Conservation (phyloP, 64 coral and sea anemone genomes). For the Montipora foliosa region DNA sequence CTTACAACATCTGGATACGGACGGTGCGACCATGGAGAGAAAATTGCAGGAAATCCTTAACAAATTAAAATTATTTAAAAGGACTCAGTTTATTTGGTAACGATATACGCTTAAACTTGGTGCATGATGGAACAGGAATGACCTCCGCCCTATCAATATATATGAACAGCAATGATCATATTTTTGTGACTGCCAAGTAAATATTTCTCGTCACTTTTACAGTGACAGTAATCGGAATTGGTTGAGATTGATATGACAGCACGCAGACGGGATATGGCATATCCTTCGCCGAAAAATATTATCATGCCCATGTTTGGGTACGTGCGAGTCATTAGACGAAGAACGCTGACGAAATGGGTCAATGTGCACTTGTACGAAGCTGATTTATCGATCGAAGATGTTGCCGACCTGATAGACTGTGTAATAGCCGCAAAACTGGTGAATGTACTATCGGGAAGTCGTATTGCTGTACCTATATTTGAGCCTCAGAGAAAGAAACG, state of each 20-base stretch:
- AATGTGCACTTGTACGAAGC: slow-evolving; percentile 58
- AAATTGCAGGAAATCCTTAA: neutral
- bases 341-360: slow-evolving; percentile 93
- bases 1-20: neutral
- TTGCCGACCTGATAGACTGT: slow-evolving; percentile 64
- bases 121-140: slow-evolving; percentile 1
- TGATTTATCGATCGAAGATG: slow-evolving; percentile 63
- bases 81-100: neutral
- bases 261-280: neutral
- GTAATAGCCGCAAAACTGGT: slow-evolving; percentile 55
- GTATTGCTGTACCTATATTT: slow-evolving; percentile 61
- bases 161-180: neutral
- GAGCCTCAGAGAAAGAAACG: slow-evolving; percentile 57
- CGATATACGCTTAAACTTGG: neutral
- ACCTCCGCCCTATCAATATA: neutral
- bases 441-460: slow-evolving; percentile 56
- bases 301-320: slow-evolving; percentile 37
- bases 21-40: neutral
- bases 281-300: neutral
- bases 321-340: slow-evolving; percentile 67
- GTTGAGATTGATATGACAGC: neutral
- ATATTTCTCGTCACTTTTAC: neutral
- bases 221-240: neutral
- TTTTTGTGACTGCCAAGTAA: neutral
- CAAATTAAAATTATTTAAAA: neutral